phyloP scores from a whole-genome alignment of 2,888 invertebrate species.

The Dascillus cervinus region DNA sequence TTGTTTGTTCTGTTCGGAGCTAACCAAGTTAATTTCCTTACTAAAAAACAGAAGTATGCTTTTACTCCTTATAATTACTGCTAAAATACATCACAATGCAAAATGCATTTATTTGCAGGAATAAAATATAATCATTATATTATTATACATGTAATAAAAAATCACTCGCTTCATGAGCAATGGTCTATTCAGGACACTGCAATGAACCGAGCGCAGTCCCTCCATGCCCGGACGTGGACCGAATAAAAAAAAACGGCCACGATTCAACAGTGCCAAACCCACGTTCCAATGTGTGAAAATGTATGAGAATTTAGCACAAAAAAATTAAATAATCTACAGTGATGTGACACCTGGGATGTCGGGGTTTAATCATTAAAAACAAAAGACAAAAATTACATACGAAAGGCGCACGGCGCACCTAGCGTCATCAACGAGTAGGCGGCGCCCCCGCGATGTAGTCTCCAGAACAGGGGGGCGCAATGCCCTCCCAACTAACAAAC shows the following conservation, averaged over 20 bases:
- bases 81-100: conserved; percentile 61
- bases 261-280: conserved; percentile 35
- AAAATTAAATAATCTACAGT: conserved; percentile 24
- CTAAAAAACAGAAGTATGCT: conserved; percentile 40
- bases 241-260: conserved; percentile 15
- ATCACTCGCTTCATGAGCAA: conserved; percentile 39
- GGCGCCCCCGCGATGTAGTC: conserved; percentile 36
- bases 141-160: conserved; percentile 40
- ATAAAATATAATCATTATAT: conserved; percentile 69
- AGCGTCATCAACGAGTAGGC: conserved; percentile 16
- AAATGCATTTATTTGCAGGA: conserved; percentile 67
- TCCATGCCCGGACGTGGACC: conserved; percentile 30
- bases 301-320: conserved; percentile 19
- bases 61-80: conserved; percentile 44
- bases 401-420: conserved; percentile 18
- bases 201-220: conserved; percentile 37
- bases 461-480: conserved; percentile 38
- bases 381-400: conserved; percentile 29
- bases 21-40: conserved; percentile 22
- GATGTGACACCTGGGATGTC: conserved; percentile 36
- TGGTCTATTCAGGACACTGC: conserved; percentile 29
- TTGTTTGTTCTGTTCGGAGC: conserved; percentile 29
- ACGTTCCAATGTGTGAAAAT: conserved; percentile 25
- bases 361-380: conserved; percentile 38
- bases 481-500: conserved; percentile 24